Percentiles rank a stretch among this genome's conserved stretches.
Evolutionary conservation across 1,140 invertebrate genomes (phyloP).

Genomic region (Bathynomus jamesi): DNA sequence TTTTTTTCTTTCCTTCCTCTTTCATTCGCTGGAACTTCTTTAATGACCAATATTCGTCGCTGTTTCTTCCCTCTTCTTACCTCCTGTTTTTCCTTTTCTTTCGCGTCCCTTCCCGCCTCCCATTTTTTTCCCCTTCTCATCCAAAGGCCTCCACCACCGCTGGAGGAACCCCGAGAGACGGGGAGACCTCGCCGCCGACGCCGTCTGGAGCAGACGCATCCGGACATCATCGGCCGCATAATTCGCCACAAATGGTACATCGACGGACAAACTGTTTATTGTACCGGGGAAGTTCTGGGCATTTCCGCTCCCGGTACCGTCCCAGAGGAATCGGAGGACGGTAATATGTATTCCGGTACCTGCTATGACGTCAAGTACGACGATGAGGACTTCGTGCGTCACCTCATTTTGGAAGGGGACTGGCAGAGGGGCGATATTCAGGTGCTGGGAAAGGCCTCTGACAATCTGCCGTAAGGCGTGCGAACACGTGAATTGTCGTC

Average conservation of each 20-base stretch:
- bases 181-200: conserved; percentile 24
- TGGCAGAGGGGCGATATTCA: conserved; percentile 36
- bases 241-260: conserved; percentile 37
- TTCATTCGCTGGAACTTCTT: no score
- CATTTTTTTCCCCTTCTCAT: not conserved
- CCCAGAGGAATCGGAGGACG: conserved; percentile 34
- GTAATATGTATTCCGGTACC: conserved; percentile 22
- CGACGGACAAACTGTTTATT: conserved; percentile 31
- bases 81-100: not conserved
- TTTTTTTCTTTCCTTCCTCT: no score
- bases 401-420: conserved; percentile 34
- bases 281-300: conserved; percentile 32
- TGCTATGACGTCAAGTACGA: conserved; percentile 36
- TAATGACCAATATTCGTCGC: no score
- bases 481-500: no score
- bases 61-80: not conserved
- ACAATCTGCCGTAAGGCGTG: not conserved
- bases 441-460: conserved; percentile 17
- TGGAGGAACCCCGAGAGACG: conserved; percentile 33
- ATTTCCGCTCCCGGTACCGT: conserved; percentile 35
- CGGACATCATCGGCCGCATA: conserved; percentile 25
- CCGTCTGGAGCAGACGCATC: conserved; percentile 27
- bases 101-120: not conserved
- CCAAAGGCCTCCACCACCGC: conserved; percentile 20
- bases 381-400: conserved; percentile 35